These are phyloP conservation scores for Limnothrissa miodon DNA, from an alignment of 2,113 vertebrate genomes.

Conservation along the genomic window DNA sequence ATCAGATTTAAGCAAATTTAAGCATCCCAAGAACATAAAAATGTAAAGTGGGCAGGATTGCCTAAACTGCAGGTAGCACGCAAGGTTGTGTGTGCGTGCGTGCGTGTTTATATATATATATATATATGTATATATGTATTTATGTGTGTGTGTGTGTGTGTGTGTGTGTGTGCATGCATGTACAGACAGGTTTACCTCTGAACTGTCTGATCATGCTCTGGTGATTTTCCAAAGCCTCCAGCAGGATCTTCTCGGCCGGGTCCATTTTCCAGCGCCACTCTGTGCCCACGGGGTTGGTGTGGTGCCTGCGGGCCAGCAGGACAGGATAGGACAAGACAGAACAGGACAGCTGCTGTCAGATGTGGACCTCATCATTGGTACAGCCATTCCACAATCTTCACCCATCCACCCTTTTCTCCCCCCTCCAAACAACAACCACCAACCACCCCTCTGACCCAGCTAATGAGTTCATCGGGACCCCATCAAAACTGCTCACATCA, in stretches of 20 bases:
- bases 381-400: background rate
- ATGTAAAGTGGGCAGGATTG: background rate
- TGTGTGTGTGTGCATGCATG: background rate
- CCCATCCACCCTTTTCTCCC: too few species aligned
- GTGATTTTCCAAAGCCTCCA: slow-evolving; percentile 85
- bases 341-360: slow-evolving; percentile 31
- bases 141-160: background rate
- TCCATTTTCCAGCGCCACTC: slow-evolving; percentile 98
- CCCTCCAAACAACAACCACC: background rate
- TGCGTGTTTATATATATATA: background rate
- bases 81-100: background rate
- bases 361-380: background rate
- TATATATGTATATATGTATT: background rate
- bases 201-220: slow-evolving; percentile 90
- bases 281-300: slow-evolving; percentile 93
- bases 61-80: background rate
- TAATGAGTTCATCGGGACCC: slow-evolving; percentile 25
- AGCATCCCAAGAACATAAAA: background rate
- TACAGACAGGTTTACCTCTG: slow-evolving; percentile 74
- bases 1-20: background rate
- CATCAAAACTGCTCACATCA: slow-evolving; percentile 38
- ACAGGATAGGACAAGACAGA: slow-evolving; percentile 33
- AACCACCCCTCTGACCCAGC: background rate
- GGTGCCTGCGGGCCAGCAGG: slow-evolving; percentile 74
- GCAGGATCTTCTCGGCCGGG: slow-evolving; percentile 85